Evolutionary conservation across 35 echinoderm and acorn worm species (phyloP).

Genomic region (Amphiura filiformis): DNA sequence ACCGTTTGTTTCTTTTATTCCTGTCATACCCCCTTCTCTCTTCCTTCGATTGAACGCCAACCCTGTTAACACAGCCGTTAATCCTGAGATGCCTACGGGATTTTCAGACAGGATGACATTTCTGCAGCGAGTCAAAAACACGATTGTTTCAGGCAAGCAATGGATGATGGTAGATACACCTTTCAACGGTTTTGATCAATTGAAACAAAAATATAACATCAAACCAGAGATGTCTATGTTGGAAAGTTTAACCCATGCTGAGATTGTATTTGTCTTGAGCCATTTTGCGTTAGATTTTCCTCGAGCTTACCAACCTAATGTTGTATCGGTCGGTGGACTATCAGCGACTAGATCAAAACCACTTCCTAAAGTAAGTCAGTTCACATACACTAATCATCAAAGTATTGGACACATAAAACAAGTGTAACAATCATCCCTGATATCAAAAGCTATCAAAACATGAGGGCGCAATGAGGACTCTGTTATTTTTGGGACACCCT

Average conservation of each 20-base stretch:
- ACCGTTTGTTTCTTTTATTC: background rate
- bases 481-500: no score
- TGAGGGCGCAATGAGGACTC: no score
- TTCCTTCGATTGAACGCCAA: background rate
- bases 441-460: no score
- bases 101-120: background rate
- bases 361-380: background rate
- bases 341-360: background rate
- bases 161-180: background rate
- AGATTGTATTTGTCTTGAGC: background rate
- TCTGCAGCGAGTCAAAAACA: background rate
- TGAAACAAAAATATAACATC: background rate
- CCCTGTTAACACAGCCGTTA: background rate
- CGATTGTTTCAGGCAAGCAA: background rate
- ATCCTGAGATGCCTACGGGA: background rate
- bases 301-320: background rate
- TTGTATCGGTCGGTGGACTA: background rate
- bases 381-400: background rate
- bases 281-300: background rate
- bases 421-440: no score
- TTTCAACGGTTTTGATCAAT: background rate
- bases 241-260: background rate
- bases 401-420: no score
- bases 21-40: background rate
- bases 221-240: background rate